phyloP scores from a whole-genome alignment of 1,140 invertebrate genomes.

The Orussus abietinus region DNA sequence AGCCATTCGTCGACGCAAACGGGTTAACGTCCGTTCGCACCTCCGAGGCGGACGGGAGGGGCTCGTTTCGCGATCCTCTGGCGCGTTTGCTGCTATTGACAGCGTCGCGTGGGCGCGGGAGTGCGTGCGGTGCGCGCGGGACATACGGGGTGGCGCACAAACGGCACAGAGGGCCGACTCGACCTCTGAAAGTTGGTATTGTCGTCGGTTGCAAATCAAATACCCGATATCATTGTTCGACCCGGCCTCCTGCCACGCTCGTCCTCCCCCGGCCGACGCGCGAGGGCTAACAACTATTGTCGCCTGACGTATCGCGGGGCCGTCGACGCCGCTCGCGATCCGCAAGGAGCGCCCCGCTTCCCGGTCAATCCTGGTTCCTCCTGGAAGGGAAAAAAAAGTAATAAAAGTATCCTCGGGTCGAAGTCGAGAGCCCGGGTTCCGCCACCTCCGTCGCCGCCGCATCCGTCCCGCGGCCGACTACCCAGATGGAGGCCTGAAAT shows the following conservation, averaged over 20 bases:
- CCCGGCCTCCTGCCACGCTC: slow-evolving; percentile 23
- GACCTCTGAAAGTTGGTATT: slow-evolving; percentile 31
- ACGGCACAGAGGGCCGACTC: slow-evolving; percentile 30
- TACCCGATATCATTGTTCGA: slow-evolving; percentile 47
- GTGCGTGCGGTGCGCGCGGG: slow-evolving; percentile 15
- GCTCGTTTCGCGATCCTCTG: too few species aligned
- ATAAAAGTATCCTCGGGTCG: too few species aligned
- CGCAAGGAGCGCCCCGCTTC: too few species aligned
- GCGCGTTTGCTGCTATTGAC: slow-evolving; percentile 16
- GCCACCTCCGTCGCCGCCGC: slow-evolving; percentile 13
- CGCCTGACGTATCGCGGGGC: too few species aligned
- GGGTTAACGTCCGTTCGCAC: too few species aligned
- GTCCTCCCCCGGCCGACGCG: slow-evolving; percentile 9
- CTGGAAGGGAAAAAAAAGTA: too few species aligned
- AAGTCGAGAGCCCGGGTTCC: too few species aligned
- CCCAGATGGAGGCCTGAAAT: slow-evolving; percentile 8
- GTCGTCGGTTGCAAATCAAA: slow-evolving; percentile 49
- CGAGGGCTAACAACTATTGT: slow-evolving; percentile 30
- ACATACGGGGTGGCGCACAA: slow-evolving; percentile 20
- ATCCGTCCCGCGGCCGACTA: slow-evolving; percentile 20
- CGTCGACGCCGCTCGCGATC: too few species aligned
- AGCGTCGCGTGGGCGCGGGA: slow-evolving; percentile 15
- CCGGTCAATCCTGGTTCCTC: too few species aligned
- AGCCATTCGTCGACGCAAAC: too few species aligned
- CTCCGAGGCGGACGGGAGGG: too few species aligned